Evolutionary conservation across 2,797 vertebrate genomes (phyloP), one percentile per base, ranked within the genome.

Genomic region (Emys orbicularis): DNA sequence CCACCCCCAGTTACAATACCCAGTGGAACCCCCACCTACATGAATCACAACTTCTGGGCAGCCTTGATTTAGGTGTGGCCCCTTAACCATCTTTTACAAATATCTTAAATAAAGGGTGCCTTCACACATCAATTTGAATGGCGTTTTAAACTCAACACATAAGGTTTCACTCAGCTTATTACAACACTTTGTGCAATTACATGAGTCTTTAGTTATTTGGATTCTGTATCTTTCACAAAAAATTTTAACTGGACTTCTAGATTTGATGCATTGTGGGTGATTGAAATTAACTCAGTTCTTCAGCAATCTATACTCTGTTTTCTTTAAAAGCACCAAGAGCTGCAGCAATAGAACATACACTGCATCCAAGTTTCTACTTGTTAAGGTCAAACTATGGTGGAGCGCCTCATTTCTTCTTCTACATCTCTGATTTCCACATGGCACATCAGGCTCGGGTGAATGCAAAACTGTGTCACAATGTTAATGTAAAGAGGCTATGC

Each of bases 291-390:
- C 47, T 87, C 86, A 50, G 86, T 1, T 1, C 65, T 6, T 88
- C 82, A 91, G 41, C 77, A 92, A 12, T 80, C 95, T 87, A 89
- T 50, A 57, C 23, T 88, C 61, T 2, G 23, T 90, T 95, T 91
- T 80, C n/a, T 89, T 89, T 93, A 84, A 83, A 21, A 44, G 82
- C 79, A 88, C 12, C 53, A 37, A 95, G 76, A 21, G 88, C 27
- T 87, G 83, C 77, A 80, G 25, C 65, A 41, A 80, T 88, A 77
- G 65, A 0, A 1, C 44, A 41, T 37, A 23, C 41, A 80, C 29
- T 37, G 41, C 57, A 95, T 91, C 80, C 61, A 89, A 47, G 47
- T 95, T 91, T 88, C 57, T 90, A 15, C 41, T 27, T 91, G 65
- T 84, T 93, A 90, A 88, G 81, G 41, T 65, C 41, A 80, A 95